phyloP scores from a whole-genome alignment of 2,888 invertebrate genomes.

The Xylophagus ater region DNA sequence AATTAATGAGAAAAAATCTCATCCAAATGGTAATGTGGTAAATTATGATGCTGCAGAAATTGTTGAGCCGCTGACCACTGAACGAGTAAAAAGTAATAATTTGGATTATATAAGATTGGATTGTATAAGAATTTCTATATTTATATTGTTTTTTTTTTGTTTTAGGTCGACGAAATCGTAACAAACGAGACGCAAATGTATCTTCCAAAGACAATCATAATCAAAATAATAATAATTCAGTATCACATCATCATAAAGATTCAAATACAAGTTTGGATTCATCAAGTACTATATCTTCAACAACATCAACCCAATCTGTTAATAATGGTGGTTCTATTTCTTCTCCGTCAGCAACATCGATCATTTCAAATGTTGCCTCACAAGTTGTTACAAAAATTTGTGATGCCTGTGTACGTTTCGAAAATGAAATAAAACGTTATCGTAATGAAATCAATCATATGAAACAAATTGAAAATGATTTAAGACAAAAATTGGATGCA shows the following conservation, averaged over 20 bases:
- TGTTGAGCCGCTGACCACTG: constrained; percentile 23
- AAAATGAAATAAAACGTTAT: constrained; percentile 37
- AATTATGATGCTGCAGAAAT: constrained; percentile 33
- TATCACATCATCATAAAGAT: constrained; percentile 20
- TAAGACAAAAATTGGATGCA: constrained; percentile 41
- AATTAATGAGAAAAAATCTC: constrained; percentile 17
- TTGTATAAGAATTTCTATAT: too few relatives aligned
- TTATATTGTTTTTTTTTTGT: constrained; percentile 6
- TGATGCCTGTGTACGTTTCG: constrained; percentile 36
- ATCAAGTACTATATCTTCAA: constrained; percentile 20
- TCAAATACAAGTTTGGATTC: constrained; percentile 26
- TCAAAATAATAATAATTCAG: background rate
- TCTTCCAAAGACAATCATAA: constrained; percentile 39
- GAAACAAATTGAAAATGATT: constrained; percentile 39
- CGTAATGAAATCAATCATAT: constrained; percentile 36
- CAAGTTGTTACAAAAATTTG: constrained; percentile 38
- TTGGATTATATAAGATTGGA: too few relatives aligned
- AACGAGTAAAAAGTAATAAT: constrained; percentile 28
- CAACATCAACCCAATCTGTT: constrained; percentile 23
- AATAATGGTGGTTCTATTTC: constrained; percentile 29
- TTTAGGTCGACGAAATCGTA: constrained; percentile 37
- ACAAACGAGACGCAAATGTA: constrained; percentile 30
- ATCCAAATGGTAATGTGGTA: constrained; percentile 29
- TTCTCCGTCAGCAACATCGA: constrained; percentile 27
- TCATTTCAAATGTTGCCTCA: constrained; percentile 35